Percentiles rank a stretch among this genome's conserved stretches.
These are phyloP conservation scores for Eumacrocentrus americanus DNA, from an alignment of 2,888 invertebrate genomes.

Conservation along the genomic window DNA sequence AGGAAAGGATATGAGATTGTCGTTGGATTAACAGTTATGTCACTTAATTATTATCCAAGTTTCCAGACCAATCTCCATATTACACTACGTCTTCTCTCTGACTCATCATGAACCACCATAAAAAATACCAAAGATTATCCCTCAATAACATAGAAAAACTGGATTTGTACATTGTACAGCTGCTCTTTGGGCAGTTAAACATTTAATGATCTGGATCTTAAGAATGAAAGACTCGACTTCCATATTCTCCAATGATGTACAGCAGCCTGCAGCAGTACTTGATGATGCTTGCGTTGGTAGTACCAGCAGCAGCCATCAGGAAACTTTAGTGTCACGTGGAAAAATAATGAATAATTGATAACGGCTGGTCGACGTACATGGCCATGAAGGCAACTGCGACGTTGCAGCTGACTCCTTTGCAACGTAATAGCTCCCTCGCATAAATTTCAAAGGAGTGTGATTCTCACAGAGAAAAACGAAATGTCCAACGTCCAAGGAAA, in stretches of 20 bases:
- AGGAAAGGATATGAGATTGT: slow-evolving; percentile 17
- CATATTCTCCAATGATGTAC: neutral
- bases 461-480: neutral
- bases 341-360: slow-evolving; percentile 28
- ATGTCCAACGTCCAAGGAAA: too few relatives aligned
- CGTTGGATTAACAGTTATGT: slow-evolving; percentile 26
- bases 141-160: too few relatives aligned
- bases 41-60: slow-evolving; percentile 11
- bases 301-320: neutral
- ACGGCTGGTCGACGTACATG: slow-evolving; percentile 15
- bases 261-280: neutral
- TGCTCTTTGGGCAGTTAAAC: neutral
- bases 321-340: slow-evolving; percentile 11
- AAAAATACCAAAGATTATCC: too few relatives aligned
- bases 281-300: neutral
- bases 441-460: neutral
- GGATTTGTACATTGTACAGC: neutral
- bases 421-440: neutral
- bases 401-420: slow-evolving; percentile 4
- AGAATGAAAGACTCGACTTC: neutral
- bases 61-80: too few relatives aligned
- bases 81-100: too few relatives aligned
- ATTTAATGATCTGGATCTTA: neutral
- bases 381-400: slow-evolving; percentile 22
- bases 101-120: too few relatives aligned